Conservation (phyloP, 2,113 vertebrate genomes). For the Phycodurus eques region DNA sequence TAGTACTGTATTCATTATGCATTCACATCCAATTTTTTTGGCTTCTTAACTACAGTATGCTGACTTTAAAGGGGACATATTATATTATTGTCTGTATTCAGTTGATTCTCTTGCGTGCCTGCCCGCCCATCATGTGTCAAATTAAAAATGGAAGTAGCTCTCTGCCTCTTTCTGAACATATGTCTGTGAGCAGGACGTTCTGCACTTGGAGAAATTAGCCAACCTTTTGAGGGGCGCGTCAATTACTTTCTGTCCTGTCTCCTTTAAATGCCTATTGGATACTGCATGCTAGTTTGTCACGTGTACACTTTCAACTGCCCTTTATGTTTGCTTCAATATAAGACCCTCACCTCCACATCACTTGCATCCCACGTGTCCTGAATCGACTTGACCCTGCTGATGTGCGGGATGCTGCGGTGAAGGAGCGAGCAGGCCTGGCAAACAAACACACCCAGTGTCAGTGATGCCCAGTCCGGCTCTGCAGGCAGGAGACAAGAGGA, state of each 20-base stretch:
- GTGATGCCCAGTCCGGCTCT: conserved; percentile 95
- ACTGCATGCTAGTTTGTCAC: background rate
- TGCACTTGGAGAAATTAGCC: too few relatives aligned
- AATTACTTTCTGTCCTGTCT: background rate
- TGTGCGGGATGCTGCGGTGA: conserved; percentile 87
- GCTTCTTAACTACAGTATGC: background rate
- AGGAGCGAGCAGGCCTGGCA: conserved; percentile 92
- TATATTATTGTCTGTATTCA: too few relatives aligned
- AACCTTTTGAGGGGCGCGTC: too few relatives aligned
- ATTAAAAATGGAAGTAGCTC: too few relatives aligned
- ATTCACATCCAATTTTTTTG: background rate
- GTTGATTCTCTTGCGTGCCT: too few relatives aligned
- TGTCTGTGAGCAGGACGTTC: too few relatives aligned
- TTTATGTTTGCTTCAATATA: background rate
- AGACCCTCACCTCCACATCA: conserved; percentile 82
- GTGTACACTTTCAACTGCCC: background rate
- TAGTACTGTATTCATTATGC: background rate
- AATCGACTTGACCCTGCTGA: conserved; percentile 90
- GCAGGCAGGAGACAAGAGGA: conserved; percentile 22
- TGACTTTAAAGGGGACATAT: too few relatives aligned
- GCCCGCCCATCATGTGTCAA: too few relatives aligned
- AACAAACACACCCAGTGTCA: conserved; percentile 90
- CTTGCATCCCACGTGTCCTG: conserved; percentile 88
- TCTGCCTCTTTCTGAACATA: too few relatives aligned
- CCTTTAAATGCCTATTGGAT: background rate